A percentile compares a stretch with the other conserved stretches of the same genome.
Conservation (phyloP, 2,113 vertebrate species). For the Trinectes maculatus region DNA sequence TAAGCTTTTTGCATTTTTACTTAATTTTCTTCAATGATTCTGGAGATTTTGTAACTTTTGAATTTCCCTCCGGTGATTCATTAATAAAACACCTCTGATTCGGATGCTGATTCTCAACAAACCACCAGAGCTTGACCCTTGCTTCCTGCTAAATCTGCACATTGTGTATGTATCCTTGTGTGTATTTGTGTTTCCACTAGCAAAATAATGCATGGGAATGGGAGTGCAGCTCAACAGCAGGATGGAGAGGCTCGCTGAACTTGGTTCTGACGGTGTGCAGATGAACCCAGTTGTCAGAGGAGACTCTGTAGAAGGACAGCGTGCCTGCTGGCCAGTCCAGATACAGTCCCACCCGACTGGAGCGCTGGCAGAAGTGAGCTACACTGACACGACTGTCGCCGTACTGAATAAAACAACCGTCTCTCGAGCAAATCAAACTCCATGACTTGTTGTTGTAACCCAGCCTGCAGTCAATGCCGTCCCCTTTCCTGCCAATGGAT, state of each 20-base stretch:
- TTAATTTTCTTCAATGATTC: too few species aligned
- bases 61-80: too few species aligned
- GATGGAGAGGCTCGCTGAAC: slow-evolving; percentile 42
- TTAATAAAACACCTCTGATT: too few species aligned
- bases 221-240: slow-evolving; percentile 26
- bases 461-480: slow-evolving; percentile 10
- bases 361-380: background rate
- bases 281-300: slow-evolving; percentile 18
- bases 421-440: slow-evolving; percentile 38
- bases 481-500: slow-evolving; percentile 31
- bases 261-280: slow-evolving; percentile 30
- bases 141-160: too few species aligned
- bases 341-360: slow-evolving; percentile 53
- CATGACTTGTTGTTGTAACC: slow-evolving; percentile 54
- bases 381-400: background rate
- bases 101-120: too few species aligned
- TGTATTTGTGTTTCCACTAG: too few species aligned
- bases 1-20: too few species aligned
- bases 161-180: too few species aligned
- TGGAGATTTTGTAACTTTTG: too few species aligned
- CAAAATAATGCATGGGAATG: slow-evolving; percentile 15
- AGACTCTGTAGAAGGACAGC: slow-evolving; percentile 65
- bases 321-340: slow-evolving; percentile 40
- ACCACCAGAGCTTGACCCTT: too few species aligned
- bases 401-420: slow-evolving; percentile 32